Conservation (phyloP, 2,888 invertebrate genomes). For the Chorisops tibialis region DNA sequence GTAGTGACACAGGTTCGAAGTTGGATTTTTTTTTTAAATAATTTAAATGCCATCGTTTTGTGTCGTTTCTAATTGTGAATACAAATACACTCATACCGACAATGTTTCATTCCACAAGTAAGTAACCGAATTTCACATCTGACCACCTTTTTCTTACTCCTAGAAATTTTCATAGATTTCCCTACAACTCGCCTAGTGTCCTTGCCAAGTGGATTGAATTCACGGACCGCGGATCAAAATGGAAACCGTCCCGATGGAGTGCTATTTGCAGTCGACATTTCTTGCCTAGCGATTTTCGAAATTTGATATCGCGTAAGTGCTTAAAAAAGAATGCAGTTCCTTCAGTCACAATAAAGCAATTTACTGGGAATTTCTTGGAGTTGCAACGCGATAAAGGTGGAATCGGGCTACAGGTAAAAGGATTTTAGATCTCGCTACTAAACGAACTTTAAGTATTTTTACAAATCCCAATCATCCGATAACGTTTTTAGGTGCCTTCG, state of each 20-base stretch:
- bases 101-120: constrained; percentile 51
- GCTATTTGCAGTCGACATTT: constrained; percentile 51
- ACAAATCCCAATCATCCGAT: no score
- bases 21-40: no score
- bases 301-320: constrained; percentile 43
- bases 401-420: not conserved
- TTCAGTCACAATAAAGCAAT: constrained; percentile 31
- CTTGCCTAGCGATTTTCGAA: constrained; percentile 45
- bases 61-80: constrained; percentile 47
- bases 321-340: constrained; percentile 48
- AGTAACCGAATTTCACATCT: no score
- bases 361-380: constrained; percentile 24
- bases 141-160: no score
- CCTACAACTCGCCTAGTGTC: constrained; percentile 42
- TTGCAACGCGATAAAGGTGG: not conserved
- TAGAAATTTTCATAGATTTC: constrained; percentile 32
- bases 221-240: constrained; percentile 43
- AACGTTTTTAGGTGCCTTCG: no score
- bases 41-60: constrained; percentile 52
- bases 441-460: no score
- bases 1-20: no score
- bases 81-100: constrained; percentile 48
- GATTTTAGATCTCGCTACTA: no score
- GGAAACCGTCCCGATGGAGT: constrained; percentile 51
- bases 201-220: constrained; percentile 49